Percentiles rank a stretch among this genome's conserved stretches.
phyloP scores from a whole-genome alignment of 2,888 invertebrate genomes.

The Hesperia comma region DNA sequence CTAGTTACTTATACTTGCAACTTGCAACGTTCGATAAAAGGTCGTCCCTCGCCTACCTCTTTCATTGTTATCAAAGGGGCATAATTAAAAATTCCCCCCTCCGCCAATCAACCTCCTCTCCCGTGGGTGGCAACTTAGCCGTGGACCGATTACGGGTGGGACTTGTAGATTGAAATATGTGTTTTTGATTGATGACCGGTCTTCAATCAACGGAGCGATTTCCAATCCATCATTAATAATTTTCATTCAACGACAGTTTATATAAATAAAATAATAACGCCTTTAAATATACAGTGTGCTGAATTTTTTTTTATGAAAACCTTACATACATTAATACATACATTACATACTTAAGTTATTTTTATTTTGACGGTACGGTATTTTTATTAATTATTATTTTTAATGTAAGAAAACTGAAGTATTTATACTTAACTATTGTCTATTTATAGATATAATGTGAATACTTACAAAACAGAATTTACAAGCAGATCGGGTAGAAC shows the following conservation, averaged over 20 bases:
- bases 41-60: neutral
- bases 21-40: neutral
- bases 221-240: slow-evolving; percentile 1
- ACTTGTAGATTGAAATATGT: slow-evolving; percentile 1
- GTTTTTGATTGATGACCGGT: slow-evolving; percentile 5
- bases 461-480: too few species aligned
- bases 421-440: too few species aligned
- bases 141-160: neutral
- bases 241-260: neutral
- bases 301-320: too few species aligned
- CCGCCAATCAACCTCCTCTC: neutral
- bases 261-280: neutral
- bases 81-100: slow-evolving; percentile 1
- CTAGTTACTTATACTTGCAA: too few species aligned
- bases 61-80: neutral
- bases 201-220: neutral
- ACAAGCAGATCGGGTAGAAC: too few species aligned
- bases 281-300: too few species aligned
- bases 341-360: too few species aligned
- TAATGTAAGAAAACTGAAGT: too few species aligned
- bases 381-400: too few species aligned
- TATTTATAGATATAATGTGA: too few species aligned
- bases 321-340: too few species aligned
- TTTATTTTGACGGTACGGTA: too few species aligned
- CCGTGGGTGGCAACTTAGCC: slow-evolving; percentile 1